Evolutionary conservation across 2,888 invertebrate genomes (phyloP).

Genomic region (Digitonthophagus gazella): DNA sequence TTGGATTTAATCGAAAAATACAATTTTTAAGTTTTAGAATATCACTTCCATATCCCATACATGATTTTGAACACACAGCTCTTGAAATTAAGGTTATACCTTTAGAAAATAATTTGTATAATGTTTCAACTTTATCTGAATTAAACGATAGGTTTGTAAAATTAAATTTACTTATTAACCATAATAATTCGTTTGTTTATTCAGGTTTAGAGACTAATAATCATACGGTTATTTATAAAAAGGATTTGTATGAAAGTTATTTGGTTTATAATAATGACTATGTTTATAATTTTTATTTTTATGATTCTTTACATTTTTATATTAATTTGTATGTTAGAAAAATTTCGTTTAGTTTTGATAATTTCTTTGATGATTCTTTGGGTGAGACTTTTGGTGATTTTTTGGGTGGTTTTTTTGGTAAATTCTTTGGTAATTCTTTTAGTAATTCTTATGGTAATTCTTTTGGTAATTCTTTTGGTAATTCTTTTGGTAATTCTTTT

Average conservation of each 20-base stretch:
- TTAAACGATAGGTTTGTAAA: slow-evolving; percentile 5
- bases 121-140: background rate
- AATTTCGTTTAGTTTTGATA: too few species aligned
- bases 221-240: background rate
- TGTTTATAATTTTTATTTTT: background rate
- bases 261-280: background rate
- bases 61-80: background rate
- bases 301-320: background rate
- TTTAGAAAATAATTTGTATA: background rate
- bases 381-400: too few species aligned
- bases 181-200: background rate
- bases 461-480: too few species aligned
- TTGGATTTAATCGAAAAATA: slow-evolving; percentile 25
- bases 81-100: background rate
- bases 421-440: too few species aligned
- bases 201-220: background rate
- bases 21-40: slow-evolving; percentile 3
- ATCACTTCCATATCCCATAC: background rate
- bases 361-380: too few species aligned
- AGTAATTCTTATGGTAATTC: too few species aligned
- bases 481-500: too few species aligned
- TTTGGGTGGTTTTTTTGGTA: too few species aligned
- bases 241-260: background rate
- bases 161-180: background rate
- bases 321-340: background rate